phyloP scores from a whole-genome alignment of 2,797 vertebrate species.

The Epinephelus awoara region DNA sequence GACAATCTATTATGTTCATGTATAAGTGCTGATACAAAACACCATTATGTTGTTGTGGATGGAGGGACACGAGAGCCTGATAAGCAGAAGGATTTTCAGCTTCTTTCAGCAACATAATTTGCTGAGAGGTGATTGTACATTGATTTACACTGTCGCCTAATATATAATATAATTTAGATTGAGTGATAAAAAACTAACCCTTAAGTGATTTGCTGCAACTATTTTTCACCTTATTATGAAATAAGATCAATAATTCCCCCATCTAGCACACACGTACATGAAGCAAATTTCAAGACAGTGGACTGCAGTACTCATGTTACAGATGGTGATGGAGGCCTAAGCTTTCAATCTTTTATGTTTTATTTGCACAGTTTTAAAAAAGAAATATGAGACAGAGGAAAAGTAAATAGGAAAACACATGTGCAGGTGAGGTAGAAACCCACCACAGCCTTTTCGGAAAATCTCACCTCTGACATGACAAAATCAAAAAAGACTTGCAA shows the following conservation, averaged over 20 bases:
- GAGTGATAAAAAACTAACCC: slow-evolving; percentile 29
- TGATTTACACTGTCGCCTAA: slow-evolving; percentile 51
- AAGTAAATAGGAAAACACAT: too few relatives aligned
- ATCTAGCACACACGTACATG: background rate
- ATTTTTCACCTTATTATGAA: slow-evolving; percentile 22
- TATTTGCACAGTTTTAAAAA: too few relatives aligned
- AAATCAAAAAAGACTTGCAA: too few relatives aligned
- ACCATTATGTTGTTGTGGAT: slow-evolving; percentile 49
- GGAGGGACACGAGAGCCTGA: slow-evolving; percentile 31
- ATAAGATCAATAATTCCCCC: slow-evolving; percentile 21
- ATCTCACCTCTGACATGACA: too few relatives aligned
- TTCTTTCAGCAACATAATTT: slow-evolving; percentile 59
- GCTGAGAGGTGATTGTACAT: slow-evolving; percentile 51
- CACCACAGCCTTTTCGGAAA: too few relatives aligned
- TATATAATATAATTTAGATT: slow-evolving; percentile 25
- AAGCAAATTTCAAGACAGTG: slow-evolving; percentile 5
- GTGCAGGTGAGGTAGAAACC: too few relatives aligned
- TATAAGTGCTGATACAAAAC: slow-evolving; percentile 67
- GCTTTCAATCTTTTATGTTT: background rate
- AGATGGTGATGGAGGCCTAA: background rate
- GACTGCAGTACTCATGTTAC: background rate
- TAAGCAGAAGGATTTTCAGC: slow-evolving; percentile 57
- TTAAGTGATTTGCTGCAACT: slow-evolving; percentile 26
- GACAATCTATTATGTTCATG: slow-evolving; percentile 66
- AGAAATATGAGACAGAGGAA: too few relatives aligned